Evolutionary conservation across 2,113 vertebrate genomes (phyloP), one percentile per base, ranked within the genome.

Genomic region (Dolichotis patagonum): DNA sequence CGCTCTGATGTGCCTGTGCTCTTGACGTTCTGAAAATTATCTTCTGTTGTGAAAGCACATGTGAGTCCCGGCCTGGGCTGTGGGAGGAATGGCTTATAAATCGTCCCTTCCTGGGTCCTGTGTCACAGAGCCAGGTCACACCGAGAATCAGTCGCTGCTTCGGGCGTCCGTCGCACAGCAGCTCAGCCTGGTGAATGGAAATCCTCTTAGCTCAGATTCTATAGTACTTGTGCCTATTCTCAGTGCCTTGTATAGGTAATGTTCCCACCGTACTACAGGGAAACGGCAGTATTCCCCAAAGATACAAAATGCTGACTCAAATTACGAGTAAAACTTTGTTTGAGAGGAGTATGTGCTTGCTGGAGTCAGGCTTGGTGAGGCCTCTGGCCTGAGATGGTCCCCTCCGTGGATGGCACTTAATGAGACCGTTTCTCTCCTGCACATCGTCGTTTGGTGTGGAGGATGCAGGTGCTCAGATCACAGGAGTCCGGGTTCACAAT

Each of bases 241-340:
- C 92, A 26, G 17, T 86, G 24, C 46, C 78, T 26, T 41, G 41
- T 73, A 85, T 86, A 90, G 69, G 32, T 62, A 20, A 52, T 56
- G 88, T 80, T 85, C 88, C 82, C 49, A 7, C 73, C 8, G 54
- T 43, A 46, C 81, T n/a, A 35, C 28, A 92, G 67, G 71, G 58
- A 88, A 91, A 94, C 88, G 86, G 58, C 91, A 35, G 75, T 3
- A 0, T 38, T 90, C 85, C 87, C 0, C 65, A 75, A 71, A 97
- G 95, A 98, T 93, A 96, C 46, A 95, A 97, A 93, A 85, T 95
- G 97, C 95, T 96, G 54, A 67, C 77, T 87, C 58, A 24, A 92
- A 87, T 89, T 43, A 92, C 0, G 17, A 58, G 41, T 63, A 85
- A 94, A 98, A 98, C 96, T 98, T 98, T 89, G 81, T 97, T 88